phyloP scores from a whole-genome alignment of 2,113 vertebrate species.

The Amblyopsis rosae region DNA sequence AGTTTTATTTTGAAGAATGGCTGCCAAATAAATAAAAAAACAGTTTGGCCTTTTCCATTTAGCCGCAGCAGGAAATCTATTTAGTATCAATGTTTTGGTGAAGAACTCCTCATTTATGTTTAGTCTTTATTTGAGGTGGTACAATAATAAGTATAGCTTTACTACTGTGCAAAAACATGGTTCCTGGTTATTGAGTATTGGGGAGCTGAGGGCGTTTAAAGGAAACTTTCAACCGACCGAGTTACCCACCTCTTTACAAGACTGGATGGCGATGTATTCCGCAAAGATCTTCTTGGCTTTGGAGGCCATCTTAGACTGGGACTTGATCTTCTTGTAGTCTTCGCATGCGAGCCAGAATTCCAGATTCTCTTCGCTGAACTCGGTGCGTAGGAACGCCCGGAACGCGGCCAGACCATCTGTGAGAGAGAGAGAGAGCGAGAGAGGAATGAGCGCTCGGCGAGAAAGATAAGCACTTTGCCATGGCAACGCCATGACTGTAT shows the following conservation, averaged over 20 bases:
- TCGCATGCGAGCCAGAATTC: constrained; percentile 98
- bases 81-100: not conserved
- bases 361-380: constrained; percentile 98
- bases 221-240: too few relatives aligned
- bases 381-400: constrained; percentile 93
- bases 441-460: constrained; percentile 35
- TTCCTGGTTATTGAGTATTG: too few relatives aligned
- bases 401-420: constrained; percentile 95
- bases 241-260: constrained; percentile 93
- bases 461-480: constrained; percentile 49
- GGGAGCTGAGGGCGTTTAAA: too few relatives aligned
- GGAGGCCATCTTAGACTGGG: constrained; percentile 94
- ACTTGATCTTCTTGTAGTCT: constrained; percentile 97
- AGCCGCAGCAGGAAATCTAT: not conserved
- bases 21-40: not conserved
- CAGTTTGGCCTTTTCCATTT: not conserved
- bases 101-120: too few relatives aligned
- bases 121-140: too few relatives aligned
- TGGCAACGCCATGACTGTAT: constrained; percentile 55
- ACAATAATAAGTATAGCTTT: too few relatives aligned
- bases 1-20: not conserved
- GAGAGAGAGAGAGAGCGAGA: constrained; percentile 28
- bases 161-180: too few relatives aligned
- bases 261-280: constrained; percentile 96
- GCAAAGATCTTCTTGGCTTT: constrained; percentile 97